Evolutionary conservation across 2,888 invertebrate species (phyloP), one percentile per base, ranked within the genome.

Genomic region (Scrobipalpa costella): DNA sequence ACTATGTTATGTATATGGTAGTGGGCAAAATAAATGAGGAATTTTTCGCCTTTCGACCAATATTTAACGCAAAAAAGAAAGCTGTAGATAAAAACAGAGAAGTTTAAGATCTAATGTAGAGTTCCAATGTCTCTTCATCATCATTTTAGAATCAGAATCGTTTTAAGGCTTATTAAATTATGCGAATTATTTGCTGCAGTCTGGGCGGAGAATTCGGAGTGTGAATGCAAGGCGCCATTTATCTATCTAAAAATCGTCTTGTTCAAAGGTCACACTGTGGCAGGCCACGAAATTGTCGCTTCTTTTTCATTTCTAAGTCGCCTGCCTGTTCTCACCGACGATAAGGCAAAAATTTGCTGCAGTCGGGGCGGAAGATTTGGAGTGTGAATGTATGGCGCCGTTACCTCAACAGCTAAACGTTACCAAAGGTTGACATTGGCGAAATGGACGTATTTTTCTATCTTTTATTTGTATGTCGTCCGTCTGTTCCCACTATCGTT

Each of bases 311-410:
- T 27, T 27, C 27, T 27, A 19, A 49, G 49, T 49, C 78, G 84
- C 79, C 64, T 69, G 80, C 76, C 73, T 85, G 71, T 68, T 55
- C 62, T 44, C 50, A 62, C 67, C 68, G 74, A 77, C 86, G 83
- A 88, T 89, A 87, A 86, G 81, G 83, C 81, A 84, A 83, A 86
- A 88, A 90, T 89, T 88, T 88, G 89, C 89, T 86, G 86, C 84
- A 85, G 88, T 88, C 86, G 85, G 85, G 81, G 82, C 83, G 85
- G 89, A 84, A 86, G 84, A 88, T 89, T 88, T 88, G 83, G 84
- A 88, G 85, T 86, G 84, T 87, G 89, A 88, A 89, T 87, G 84
- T 87, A 89, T 88, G 88, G 83, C 81, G 87, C 91, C 92, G 92
- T 92, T 92, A 91, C 27, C 2, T 27, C 27, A 27, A 27, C 5